Evolutionary conservation across 2,888 invertebrate species (phyloP), one percentile per base, ranked within the genome.

Genomic region (Actias luna): DNA sequence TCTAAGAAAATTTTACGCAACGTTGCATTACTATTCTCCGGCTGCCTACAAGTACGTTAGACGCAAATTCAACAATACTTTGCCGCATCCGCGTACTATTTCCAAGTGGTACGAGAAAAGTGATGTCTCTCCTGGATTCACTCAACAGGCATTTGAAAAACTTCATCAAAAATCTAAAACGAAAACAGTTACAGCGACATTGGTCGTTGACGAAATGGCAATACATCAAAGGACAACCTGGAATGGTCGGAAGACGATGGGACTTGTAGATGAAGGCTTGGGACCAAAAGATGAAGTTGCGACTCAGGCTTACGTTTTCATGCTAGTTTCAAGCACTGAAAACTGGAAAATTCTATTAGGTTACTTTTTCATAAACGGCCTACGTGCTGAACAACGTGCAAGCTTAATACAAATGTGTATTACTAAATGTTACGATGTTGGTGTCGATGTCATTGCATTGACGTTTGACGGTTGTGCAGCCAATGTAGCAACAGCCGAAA

Each of bases 191-290:
- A 2, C 65, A n/a, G 66, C 65, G 39, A 65, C 68, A 0, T 33
- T 70, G 7, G 58, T 70, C 18, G 61, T 42, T n/a, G 70, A 72
- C 39, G 72, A 72, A 35, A 68, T 70, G 67, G 67, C 70, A 8
- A 57, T 72, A 8, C 58, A 64, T 1, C 65, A 68, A 1, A 69
- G 67, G 62, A 65, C 62, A 7, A 57, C 27, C 0, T 72, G 65
- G 66, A 67, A 58, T 33, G 68, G 68, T 8, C 69, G 64, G 36
- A 67, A 66, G 5, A 33, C 33, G 18, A 64, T 67, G 3, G 70
- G 70, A 7, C 1, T 67, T 25, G 69, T 69, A 16, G 64, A 71
- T 63, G 65, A 62, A 42, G 69, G 69, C 16, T 52, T 25, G 12
- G 66, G 61, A 12, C 25, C 60, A 35, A 5, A 35, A 5, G 46